Conservation (phyloP, 2,797 vertebrate species). For the Natrix natrix region DNA sequence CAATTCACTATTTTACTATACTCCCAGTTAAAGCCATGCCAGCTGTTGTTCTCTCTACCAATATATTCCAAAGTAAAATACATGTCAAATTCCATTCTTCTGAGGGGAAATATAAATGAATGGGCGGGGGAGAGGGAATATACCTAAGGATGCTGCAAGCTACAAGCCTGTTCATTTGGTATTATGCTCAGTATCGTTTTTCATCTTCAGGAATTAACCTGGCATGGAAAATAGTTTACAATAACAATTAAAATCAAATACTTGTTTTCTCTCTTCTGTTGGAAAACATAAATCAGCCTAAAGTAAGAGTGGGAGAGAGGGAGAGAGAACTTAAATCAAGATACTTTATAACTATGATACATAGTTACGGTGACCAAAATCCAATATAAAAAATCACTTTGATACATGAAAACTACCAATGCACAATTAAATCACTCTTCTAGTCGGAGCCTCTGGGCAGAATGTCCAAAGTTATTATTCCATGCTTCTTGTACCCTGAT, state of each 20-base stretch:
- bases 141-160: slow-evolving; percentile 49
- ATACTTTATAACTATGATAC: background rate
- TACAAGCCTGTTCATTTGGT: slow-evolving; percentile 13
- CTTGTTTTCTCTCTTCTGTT: background rate
- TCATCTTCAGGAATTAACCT: slow-evolving; percentile 26
- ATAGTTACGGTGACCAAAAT: background rate
- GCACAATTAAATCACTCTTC: slow-evolving; percentile 3
- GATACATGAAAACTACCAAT: background rate
- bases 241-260: background rate
- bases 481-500: background rate
- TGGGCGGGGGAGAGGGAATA: background rate
- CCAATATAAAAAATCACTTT: background rate
- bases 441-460: background rate
- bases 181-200: slow-evolving; percentile 38
- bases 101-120: slow-evolving; percentile 9
- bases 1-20: background rate
- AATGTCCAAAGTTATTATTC: background rate
- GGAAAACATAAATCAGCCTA: background rate
- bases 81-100: background rate
- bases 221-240: background rate
- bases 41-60: slow-evolving; percentile 51
- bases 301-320: background rate
- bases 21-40: slow-evolving; percentile 3
- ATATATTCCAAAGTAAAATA: slow-evolving; percentile 40
- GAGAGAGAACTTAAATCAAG: background rate